Conservation (phyloP, 2,888 invertebrate species). For the Amiota minor region DNA sequence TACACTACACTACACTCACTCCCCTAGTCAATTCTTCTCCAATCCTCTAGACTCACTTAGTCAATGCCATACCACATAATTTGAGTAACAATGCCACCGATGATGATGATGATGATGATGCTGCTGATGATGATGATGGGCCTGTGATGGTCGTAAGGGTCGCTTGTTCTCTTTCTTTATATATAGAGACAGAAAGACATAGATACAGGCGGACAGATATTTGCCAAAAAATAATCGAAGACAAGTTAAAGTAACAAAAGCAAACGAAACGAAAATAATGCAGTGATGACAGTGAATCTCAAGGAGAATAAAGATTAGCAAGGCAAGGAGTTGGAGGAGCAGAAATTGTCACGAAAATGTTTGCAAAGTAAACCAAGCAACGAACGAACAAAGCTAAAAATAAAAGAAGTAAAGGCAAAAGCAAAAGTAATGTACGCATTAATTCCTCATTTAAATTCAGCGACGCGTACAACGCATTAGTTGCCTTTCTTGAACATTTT, state of each 20-base stretch:
- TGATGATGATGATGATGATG: conserved; percentile 53
- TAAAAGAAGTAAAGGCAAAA: conserved; percentile 18
- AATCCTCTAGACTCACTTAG: conserved; percentile 39
- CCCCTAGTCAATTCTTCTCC: conserved; percentile 40
- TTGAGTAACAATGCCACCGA: conserved; percentile 51
- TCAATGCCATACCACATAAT: conserved; percentile 42
- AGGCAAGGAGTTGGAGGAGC: background rate
- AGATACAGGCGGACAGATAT: conserved; percentile 31
- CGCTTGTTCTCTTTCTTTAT: conserved; percentile 1
- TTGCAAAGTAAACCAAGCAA: conserved; percentile 52
- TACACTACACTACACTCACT: conserved; percentile 37
- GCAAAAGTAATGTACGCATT: conserved; percentile 70
- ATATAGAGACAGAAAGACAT: conserved; percentile 23
- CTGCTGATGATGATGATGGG: conserved; percentile 6
- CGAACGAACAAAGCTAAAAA: conserved; percentile 34
- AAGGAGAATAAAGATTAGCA: background rate
- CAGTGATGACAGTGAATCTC: conserved; percentile 1
- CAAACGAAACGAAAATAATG: background rate
- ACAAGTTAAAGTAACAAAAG: conserved; percentile 16
- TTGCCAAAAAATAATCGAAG: conserved; percentile 43
- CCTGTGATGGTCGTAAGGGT: conserved; percentile 17
- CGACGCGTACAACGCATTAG: conserved; percentile 73
- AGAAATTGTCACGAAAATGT: conserved; percentile 49
- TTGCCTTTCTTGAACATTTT: conserved; percentile 47
- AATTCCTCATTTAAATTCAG: conserved; percentile 74